Evolutionary conservation across 2,888 invertebrate species (phyloP).

Genomic region (Eucera pruinosa): DNA sequence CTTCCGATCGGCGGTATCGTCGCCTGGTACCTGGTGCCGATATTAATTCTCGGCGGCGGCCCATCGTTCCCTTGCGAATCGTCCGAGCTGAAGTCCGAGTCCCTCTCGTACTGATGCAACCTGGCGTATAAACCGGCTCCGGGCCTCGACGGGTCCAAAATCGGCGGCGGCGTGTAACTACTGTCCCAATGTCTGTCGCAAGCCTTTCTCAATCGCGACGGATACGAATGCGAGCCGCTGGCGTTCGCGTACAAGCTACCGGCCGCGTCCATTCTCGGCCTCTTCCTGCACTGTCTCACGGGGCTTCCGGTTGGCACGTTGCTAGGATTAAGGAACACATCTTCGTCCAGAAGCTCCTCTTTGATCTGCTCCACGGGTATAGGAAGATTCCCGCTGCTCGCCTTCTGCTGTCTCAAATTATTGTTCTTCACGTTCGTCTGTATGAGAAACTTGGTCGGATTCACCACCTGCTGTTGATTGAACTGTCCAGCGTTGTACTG

Average conservation of each 20-base stretch:
- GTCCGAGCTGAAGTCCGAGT: slow-evolving; percentile 81
- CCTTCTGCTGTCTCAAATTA: slow-evolving; percentile 76
- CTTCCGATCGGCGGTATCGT: slow-evolving; percentile 87
- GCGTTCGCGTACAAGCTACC: slow-evolving; percentile 85
- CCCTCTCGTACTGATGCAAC: slow-evolving; percentile 82
- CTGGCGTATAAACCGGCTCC: slow-evolving; percentile 92
- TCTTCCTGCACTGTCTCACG: slow-evolving; percentile 87
- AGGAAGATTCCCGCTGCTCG: slow-evolving; percentile 73
- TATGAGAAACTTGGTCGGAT: slow-evolving; percentile 82
- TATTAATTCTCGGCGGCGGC: slow-evolving; percentile 92
- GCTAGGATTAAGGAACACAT: slow-evolving; percentile 91
- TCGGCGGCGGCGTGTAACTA: slow-evolving; percentile 96
- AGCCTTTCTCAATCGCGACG: slow-evolving; percentile 82
- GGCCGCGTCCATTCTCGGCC: slow-evolving; percentile 87
- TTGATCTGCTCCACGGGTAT: slow-evolving; percentile 85
- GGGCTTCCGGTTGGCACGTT: slow-evolving; percentile 88
- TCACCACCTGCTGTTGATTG: slow-evolving; percentile 78
- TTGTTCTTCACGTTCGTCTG: slow-evolving; percentile 75
- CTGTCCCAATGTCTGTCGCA: slow-evolving; percentile 83
- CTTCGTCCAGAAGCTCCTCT: slow-evolving; percentile 88
- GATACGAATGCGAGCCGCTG: slow-evolving; percentile 81
- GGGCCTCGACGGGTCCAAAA: slow-evolving; percentile 95
- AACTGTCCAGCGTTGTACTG: slow-evolving; percentile 76
- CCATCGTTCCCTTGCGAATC: slow-evolving; percentile 83
- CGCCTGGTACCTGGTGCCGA: slow-evolving; percentile 95